Conservation (phyloP, 2,888 invertebrate genomes). For the Chydorus sphaericus region DNA sequence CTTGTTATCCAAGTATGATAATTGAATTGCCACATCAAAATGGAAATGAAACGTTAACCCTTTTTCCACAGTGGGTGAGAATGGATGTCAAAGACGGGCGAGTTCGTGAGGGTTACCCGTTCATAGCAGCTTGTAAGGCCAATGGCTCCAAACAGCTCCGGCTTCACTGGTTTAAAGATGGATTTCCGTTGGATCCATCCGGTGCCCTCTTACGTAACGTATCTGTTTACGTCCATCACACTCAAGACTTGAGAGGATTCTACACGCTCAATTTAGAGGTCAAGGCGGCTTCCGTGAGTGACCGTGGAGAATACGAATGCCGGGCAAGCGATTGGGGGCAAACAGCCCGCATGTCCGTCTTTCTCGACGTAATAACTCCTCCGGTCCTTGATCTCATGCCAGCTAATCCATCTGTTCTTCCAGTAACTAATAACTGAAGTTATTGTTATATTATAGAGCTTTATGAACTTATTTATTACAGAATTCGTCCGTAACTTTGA, state of each 20-base stretch:
- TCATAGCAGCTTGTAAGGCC: conserved; percentile 20
- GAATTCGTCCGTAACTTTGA: conserved; percentile 7
- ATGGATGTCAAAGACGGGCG: conserved; percentile 16
- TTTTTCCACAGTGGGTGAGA: conserved; percentile 16
- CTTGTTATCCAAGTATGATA: not conserved
- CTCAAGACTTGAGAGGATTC: conserved; percentile 21
- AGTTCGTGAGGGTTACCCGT: conserved; percentile 16
- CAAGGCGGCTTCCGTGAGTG: conserved; percentile 48
- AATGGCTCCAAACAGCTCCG: conserved; percentile 19
- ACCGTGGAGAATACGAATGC: conserved; percentile 66
- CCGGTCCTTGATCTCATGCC: conserved; percentile 9
- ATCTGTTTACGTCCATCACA: not conserved
- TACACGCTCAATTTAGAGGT: conserved; percentile 56
- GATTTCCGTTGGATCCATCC: conserved; percentile 15
- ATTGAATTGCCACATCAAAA: not conserved
- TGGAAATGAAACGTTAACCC: not conserved
- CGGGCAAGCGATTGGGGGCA: conserved; percentile 34
- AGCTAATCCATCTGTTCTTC: not conserved
- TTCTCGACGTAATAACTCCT: conserved; percentile 9
- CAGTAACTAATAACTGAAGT: no score
- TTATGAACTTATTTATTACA: not conserved
- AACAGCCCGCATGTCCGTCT: conserved; percentile 2
- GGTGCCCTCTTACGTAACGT: not conserved
- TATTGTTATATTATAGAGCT: not conserved
- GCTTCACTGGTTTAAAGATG: conserved; percentile 21